These are phyloP conservation scores for Lasioglossum villosulum DNA, from an alignment of 2,888 invertebrate species.

Conservation along the genomic window DNA sequence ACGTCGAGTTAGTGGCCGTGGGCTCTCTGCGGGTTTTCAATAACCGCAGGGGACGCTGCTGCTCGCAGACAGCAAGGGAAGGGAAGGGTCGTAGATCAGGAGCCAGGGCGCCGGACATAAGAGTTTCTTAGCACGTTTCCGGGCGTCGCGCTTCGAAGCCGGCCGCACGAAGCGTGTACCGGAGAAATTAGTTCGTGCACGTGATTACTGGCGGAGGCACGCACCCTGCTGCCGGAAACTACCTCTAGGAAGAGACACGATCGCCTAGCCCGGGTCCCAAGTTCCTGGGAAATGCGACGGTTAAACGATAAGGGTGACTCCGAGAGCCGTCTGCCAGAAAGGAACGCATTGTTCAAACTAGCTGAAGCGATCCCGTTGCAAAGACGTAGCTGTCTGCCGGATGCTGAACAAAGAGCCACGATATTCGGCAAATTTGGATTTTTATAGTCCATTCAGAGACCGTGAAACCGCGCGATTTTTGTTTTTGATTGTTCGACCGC, in stretches of 20 bases:
- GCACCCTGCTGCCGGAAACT: conserved; percentile 65
- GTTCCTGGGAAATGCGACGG: conserved; percentile 28
- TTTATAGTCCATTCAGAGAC: too few relatives aligned
- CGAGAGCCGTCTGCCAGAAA: not conserved
- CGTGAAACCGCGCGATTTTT: too few relatives aligned
- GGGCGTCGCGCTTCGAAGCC: conserved; percentile 38
- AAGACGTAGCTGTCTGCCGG: not conserved
- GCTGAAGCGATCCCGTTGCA: not conserved
- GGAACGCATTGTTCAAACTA: not conserved
- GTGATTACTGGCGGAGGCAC: conserved; percentile 76
- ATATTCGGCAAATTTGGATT: not conserved
- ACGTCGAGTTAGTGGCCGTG: not conserved
- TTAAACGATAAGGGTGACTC: conserved; percentile 40
- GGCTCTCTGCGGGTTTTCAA: conserved; percentile 24
- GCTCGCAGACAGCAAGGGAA: not conserved
- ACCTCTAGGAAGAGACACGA: conserved; percentile 41
- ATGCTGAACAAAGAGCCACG: too few relatives aligned
- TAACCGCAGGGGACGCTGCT: conserved; percentile 9
- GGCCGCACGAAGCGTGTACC: conserved; percentile 61
- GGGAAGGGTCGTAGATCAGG: conserved; percentile 28
- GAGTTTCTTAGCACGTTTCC: conserved; percentile 71
- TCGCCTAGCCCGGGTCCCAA: conserved; percentile 9
- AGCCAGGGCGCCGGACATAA: conserved; percentile 47
- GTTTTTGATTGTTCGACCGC: too few relatives aligned
- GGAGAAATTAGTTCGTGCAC: conserved; percentile 78